Conservation (phyloP, 2,797 vertebrate genomes). For the Sitta carolinensis region DNA sequence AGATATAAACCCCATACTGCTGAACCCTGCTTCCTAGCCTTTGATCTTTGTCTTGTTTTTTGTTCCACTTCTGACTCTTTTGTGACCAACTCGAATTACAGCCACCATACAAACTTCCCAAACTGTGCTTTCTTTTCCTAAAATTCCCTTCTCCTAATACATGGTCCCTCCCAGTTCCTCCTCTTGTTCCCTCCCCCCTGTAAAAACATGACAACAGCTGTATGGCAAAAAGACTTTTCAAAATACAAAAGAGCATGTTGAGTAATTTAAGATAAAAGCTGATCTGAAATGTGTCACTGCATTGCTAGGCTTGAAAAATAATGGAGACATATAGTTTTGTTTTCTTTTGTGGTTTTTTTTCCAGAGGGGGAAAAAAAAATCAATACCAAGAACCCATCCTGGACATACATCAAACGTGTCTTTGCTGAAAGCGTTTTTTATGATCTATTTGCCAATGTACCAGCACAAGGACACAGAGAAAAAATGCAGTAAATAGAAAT, state of each 20-base stretch:
- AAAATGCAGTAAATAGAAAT: slow-evolving; percentile 62
- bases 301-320: slow-evolving; percentile 69
- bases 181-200: neutral
- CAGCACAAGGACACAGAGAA: slow-evolving; percentile 53
- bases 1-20: slow-evolving; percentile 62
- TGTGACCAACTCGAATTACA: slow-evolving; percentile 58
- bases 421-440: slow-evolving; percentile 74
- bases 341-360: slow-evolving; percentile 47
- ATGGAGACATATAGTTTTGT: slow-evolving; percentile 75
- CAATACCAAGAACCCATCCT: slow-evolving; percentile 72
- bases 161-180: neutral
- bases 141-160: neutral
- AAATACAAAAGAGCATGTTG: slow-evolving; percentile 14
- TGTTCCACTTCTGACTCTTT: slow-evolving; percentile 67
- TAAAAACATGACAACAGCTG: slow-evolving; percentile 6
- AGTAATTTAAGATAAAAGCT: slow-evolving; percentile 69
- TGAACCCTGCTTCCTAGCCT: slow-evolving; percentile 58
- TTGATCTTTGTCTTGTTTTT: slow-evolving; percentile 69
- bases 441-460: slow-evolving; percentile 73
- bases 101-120: slow-evolving; percentile 49
- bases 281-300: slow-evolving; percentile 64
- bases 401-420: slow-evolving; percentile 76
- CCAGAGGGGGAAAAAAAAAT: slow-evolving; percentile 71
- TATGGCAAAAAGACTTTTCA: neutral
- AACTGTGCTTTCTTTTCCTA: slow-evolving; percentile 32